Conservation (phyloP, 2,797 vertebrate species). For the Enteromius anoplus region DNA sequence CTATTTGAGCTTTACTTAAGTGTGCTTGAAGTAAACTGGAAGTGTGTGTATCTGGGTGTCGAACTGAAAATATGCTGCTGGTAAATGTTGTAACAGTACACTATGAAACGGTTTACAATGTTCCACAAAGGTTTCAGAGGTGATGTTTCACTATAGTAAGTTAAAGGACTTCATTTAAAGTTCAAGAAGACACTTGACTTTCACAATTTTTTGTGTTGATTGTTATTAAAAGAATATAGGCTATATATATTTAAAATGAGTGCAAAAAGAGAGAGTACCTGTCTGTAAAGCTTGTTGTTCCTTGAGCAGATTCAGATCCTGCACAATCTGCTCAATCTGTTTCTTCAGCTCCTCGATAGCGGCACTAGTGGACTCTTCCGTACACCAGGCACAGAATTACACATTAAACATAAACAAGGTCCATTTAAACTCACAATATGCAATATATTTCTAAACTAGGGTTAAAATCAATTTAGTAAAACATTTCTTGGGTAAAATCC, state of each 20-base stretch:
- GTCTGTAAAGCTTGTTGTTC: constrained; percentile 93
- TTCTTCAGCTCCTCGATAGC: constrained; percentile 88
- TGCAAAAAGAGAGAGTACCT: constrained; percentile 72
- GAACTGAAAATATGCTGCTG: background rate
- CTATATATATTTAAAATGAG: background rate
- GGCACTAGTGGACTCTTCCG: constrained; percentile 72
- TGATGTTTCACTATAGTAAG: background rate
- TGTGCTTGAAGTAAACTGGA: background rate
- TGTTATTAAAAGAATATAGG: background rate
- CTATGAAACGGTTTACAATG: background rate
- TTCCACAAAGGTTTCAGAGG: background rate
- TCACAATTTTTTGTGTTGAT: background rate
- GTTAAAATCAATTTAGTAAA: background rate
- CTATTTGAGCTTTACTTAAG: background rate
- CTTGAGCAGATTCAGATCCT: constrained; percentile 88
- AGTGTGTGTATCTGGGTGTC: background rate
- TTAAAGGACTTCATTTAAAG: background rate
- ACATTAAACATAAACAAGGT: background rate
- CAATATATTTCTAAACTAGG: background rate
- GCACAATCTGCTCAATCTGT: constrained; percentile 81
- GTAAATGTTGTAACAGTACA: background rate
- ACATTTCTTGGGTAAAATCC: background rate
- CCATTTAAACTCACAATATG: background rate
- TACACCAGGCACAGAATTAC: constrained; percentile 22
- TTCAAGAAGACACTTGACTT: background rate